Base-by-base conservation (phyloP, 2,113 vertebrate genomes). In the Brienomyrus longianalis region DNA sequence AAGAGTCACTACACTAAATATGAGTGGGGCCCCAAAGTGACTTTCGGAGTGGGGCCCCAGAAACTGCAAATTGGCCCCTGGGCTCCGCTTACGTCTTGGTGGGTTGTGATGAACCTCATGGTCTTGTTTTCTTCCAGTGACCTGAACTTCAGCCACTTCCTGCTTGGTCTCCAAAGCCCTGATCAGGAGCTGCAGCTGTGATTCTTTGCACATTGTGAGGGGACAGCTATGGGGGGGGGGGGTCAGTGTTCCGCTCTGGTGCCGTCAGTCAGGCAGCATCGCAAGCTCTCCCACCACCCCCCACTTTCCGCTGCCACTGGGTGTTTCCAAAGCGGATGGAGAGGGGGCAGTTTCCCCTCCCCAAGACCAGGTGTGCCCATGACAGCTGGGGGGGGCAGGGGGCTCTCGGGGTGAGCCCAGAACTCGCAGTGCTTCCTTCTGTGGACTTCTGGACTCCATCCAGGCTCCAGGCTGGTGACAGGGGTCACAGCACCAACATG, bases 241-340 rank as follows among this genome's bases (percentile, higher is more conserved):
- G 51, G 51, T 45, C 43, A 45, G 43, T 45, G 51, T 50, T 7
- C 0, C 48, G 10, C 9, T 21, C 19, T 21, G 19, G 54, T 52
- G 51, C 51, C 3, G 51, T 52, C 51, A 52, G 51, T 56, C 54
- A n/a, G 56, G 6, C 56, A 23, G 56, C 56, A 66, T n/a, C 59
- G 7, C 50, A 17, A 54, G 88, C 50, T 89, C 50, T 62, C 88
- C 59, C 88, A 80, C 48, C 27, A 19, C 88, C 35, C 59, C 50
- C 89, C 83, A n/a, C 10, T 31, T 89, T 91, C 86, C 83, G 50
- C 89, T 47, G n/a, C 21, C 31, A 89, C 19, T 17, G 85, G 74
- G 90, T 90, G 88, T 92, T 93, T 92, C 91, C 91, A 90, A 52
- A 86, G 89, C 31, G 21, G 62, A 88, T 87, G 90, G 89, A 92